These are phyloP conservation scores for Corythaeola cristata DNA, from an alignment of 2,113 vertebrate genomes.

Conservation along the genomic window DNA sequence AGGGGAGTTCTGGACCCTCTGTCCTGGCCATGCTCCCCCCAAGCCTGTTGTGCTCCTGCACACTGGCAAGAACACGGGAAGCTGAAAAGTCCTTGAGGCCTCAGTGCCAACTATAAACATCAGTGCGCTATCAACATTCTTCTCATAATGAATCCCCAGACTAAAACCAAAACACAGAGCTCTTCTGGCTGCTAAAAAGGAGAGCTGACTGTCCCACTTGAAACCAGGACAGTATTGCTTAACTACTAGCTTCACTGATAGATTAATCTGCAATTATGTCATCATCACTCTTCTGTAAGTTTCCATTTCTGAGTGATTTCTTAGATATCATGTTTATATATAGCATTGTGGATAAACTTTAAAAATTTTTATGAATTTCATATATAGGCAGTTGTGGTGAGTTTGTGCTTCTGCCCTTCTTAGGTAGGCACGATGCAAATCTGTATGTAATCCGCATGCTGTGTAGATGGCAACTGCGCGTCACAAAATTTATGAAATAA, in stretches of 20 bases:
- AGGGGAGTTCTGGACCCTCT: too few relatives aligned
- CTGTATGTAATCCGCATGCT: not conserved
- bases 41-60: too few relatives aligned
- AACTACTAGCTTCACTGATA: not conserved
- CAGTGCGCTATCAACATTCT: too few relatives aligned
- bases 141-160: too few relatives aligned
- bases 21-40: too few relatives aligned
- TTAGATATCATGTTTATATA: not conserved
- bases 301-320: not conserved
- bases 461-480: not conserved
- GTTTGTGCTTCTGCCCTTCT: not conserved
- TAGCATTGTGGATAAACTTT: not conserved
- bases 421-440: not conserved
- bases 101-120: too few relatives aligned
- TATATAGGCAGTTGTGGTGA: not conserved
- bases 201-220: too few relatives aligned
- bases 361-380: not conserved
- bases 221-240: not conserved
- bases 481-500: not conserved
- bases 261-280: not conserved
- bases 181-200: too few relatives aligned
- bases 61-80: too few relatives aligned
- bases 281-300: not conserved
- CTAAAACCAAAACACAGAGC: too few relatives aligned
- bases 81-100: too few relatives aligned